A percentile compares a stretch with the other conserved stretches of the same genome.
Evolutionary conservation across 2,888 invertebrate genomes (phyloP).

Genomic region (Melitaea athalia): DNA sequence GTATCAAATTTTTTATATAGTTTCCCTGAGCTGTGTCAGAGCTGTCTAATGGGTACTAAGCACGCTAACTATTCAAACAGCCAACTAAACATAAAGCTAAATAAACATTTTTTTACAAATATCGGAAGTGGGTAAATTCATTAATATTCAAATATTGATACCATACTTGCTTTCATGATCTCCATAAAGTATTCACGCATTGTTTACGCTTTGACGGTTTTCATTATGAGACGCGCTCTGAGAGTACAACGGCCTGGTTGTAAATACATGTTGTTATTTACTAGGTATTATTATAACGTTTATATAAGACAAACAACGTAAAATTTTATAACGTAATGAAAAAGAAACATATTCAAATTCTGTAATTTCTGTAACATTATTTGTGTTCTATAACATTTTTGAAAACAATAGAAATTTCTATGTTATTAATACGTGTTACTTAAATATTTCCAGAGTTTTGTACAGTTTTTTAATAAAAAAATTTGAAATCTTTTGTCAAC

Average conservation of each 20-base stretch:
- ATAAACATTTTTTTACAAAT: conserved; percentile 6
- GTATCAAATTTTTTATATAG: too few relatives aligned
- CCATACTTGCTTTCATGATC: conserved; percentile 20
- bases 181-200: conserved; percentile 26
- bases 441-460: too few relatives aligned
- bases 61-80: background rate
- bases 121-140: conserved; percentile 6
- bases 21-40: background rate
- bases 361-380: too few relatives aligned
- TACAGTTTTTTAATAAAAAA: too few relatives aligned
- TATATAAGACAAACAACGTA: too few relatives aligned
- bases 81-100: background rate
- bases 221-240: conserved; percentile 16
- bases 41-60: background rate
- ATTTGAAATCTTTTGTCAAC: too few relatives aligned
- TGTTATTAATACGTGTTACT: too few relatives aligned
- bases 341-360: too few relatives aligned
- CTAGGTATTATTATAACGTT: background rate
- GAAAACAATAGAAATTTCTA: too few relatives aligned
- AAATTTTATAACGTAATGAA: too few relatives aligned
- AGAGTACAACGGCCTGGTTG: conserved; percentile 20
- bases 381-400: too few relatives aligned
- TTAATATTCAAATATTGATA: conserved; percentile 15
- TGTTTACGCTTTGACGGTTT: conserved; percentile 34
- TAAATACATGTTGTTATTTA: background rate